Evolutionary conservation across 2,888 invertebrate genomes (phyloP).

Genomic region (Hesperia comma): DNA sequence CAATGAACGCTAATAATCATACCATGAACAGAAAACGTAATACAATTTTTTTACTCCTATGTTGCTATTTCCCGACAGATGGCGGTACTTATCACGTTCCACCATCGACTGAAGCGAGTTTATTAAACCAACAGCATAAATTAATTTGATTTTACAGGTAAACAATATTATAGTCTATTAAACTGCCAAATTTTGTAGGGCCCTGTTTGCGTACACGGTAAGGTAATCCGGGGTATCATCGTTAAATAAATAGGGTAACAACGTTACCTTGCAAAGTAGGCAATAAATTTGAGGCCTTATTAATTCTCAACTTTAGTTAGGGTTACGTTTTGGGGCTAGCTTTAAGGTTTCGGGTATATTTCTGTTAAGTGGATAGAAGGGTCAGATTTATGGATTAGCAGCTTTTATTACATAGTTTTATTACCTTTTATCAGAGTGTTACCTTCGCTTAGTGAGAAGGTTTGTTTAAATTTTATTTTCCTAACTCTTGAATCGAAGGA

Average conservation of each 20-base stretch:
- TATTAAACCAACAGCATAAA: constrained; percentile 35
- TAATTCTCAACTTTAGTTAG: constrained; percentile 29
- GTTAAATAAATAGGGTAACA: constrained; percentile 45
- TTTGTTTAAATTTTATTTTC: no score
- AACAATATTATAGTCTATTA: constrained; percentile 47
- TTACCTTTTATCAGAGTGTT: neutral
- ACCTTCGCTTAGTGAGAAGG: neutral
- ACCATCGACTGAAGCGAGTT: constrained; percentile 11
- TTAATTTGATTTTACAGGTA: constrained; percentile 44
- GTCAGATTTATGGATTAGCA: constrained; percentile 5
- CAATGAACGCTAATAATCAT: no score
- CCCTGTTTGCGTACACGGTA: constrained; percentile 43
- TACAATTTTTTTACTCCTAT: neutral
- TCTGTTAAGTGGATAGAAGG: constrained; percentile 12
- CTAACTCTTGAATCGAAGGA: no score
- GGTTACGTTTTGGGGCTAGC: constrained; percentile 26
- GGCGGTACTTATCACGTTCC: constrained; percentile 53
- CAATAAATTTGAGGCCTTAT: constrained; percentile 39
- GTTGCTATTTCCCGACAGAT: constrained; percentile 66
- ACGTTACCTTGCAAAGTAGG: constrained; percentile 34
- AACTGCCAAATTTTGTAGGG: constrained; percentile 42
- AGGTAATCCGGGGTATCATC: constrained; percentile 45
- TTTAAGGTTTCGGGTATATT: constrained; percentile 26
- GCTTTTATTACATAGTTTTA: neutral
- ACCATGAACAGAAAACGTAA: no score